A percentile compares a stretch with the other conserved stretches of the same genome.
phyloP scores from a whole-genome alignment of 2,888 invertebrate species.

The Dryobotodes eremita region DNA sequence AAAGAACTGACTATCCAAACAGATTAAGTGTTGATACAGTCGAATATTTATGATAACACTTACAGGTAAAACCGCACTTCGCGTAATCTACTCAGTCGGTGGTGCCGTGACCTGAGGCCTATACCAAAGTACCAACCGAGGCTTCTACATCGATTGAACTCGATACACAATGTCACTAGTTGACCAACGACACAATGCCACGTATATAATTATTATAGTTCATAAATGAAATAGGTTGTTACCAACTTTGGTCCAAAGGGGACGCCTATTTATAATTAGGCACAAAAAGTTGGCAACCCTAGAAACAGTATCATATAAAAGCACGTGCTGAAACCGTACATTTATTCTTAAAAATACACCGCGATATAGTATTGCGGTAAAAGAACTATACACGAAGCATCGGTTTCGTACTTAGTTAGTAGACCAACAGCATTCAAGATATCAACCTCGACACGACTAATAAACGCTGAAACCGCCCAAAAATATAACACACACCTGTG shows the following conservation, averaged over 20 bases:
- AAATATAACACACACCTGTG: slow-evolving; percentile 60
- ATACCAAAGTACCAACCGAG: slow-evolving; percentile 46
- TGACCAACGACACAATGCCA: slow-evolving; percentile 16
- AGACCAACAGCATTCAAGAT: slow-evolving; percentile 57
- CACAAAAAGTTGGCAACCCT: slow-evolving; percentile 47
- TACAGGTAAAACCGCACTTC: slow-evolving; percentile 52
- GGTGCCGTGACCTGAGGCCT: slow-evolving; percentile 52
- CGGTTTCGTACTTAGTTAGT: slow-evolving; percentile 52
- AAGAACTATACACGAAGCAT: slow-evolving; percentile 25
- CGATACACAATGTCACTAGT: slow-evolving; percentile 12
- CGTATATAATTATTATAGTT: slow-evolving; percentile 4
- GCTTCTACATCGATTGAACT: slow-evolving; percentile 9
- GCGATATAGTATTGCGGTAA: slow-evolving; percentile 9
- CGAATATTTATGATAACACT: slow-evolving; percentile 54
- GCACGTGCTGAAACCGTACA: slow-evolving; percentile 20
- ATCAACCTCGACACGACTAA: slow-evolving; percentile 59
- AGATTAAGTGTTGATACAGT: slow-evolving; percentile 50
- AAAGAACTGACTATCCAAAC: slow-evolving; percentile 51
- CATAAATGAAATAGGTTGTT: slow-evolving; percentile 1
- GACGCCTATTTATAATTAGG: slow-evolving; percentile 38
- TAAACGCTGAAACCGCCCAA: slow-evolving; percentile 62
- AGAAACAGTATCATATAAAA: slow-evolving; percentile 18
- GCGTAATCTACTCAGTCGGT: slow-evolving; percentile 64
- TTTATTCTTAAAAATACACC: slow-evolving; percentile 30
- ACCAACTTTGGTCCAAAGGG: slow-evolving; percentile 52